Evolutionary conservation across 2,888 invertebrate genomes (phyloP).

Genomic region (Sminthurinus aureus): DNA sequence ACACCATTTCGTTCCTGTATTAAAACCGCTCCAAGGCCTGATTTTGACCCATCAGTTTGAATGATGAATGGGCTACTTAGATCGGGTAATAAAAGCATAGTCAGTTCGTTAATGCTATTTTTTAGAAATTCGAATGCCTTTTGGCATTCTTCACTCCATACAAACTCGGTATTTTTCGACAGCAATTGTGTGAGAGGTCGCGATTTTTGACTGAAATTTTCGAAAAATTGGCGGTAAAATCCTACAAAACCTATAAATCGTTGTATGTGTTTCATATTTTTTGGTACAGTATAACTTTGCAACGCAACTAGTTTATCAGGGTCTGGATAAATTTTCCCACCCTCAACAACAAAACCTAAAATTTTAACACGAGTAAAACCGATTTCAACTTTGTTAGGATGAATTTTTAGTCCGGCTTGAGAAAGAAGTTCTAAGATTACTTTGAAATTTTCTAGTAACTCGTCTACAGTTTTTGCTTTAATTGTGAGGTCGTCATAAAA

Average conservation of each 20-base stretch:
- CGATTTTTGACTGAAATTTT: conserved; percentile 36
- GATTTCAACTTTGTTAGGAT: conserved; percentile 55
- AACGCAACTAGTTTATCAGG: conserved; percentile 59
- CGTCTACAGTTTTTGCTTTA: conserved; percentile 38
- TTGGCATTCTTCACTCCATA: conserved; percentile 36
- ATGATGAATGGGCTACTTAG: conserved; percentile 55
- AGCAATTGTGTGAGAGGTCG: conserved; percentile 42
- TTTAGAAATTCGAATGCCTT: conserved; percentile 39
- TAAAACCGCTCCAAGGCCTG: conserved; percentile 60
- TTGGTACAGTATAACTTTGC: conserved; percentile 42
- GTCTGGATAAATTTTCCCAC: conserved; percentile 61
- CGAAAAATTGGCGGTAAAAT: conserved; percentile 47
- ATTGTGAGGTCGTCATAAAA: conserved; percentile 61
- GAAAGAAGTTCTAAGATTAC: conserved; percentile 30
- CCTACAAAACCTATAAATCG: conserved; percentile 45
- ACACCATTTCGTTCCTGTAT: conserved; percentile 54
- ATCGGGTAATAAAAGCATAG: conserved; percentile 57
- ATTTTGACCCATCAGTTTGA: conserved; percentile 59
- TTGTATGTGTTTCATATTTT: conserved; percentile 35
- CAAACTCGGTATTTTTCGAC: conserved; percentile 40
- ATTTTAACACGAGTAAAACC: conserved; percentile 58
- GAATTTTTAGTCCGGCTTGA: conserved; percentile 54
- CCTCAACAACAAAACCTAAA: conserved; percentile 62
- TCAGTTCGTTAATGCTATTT: conserved; percentile 38
- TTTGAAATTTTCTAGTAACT: conserved; percentile 48